A percentile compares a stretch with the other conserved stretches of the same genome.
Conservation (phyloP, 2,888 invertebrate species). For the Drosophila anomelani region DNA sequence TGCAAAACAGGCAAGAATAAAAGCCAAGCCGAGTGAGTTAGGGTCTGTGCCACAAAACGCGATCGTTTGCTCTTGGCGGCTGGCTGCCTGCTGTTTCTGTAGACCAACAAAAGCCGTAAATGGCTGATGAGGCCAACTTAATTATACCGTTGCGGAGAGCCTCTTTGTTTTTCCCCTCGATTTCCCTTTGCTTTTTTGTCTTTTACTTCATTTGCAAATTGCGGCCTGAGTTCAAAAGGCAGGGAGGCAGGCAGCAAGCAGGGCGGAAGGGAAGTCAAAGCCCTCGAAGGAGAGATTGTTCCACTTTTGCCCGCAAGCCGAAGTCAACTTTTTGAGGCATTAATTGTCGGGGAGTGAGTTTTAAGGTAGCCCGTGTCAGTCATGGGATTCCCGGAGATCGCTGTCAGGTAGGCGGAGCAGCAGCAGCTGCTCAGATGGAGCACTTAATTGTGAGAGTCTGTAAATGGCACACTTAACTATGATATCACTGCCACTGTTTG, state of each 20-base stretch:
- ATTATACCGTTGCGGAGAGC: conserved; percentile 70
- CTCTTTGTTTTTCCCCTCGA: conserved; percentile 61
- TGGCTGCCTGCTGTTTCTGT: conserved; percentile 30
- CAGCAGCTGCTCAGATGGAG: conserved; percentile 3
- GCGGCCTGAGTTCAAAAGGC: conserved; percentile 67
- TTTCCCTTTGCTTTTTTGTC: conserved; percentile 31
- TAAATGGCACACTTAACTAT: conserved; percentile 10
- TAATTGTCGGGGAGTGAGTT: conserved; percentile 55
- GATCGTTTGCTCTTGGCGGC: conserved; percentile 48
- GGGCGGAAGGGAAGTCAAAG: not conserved
- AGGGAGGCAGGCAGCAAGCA: conserved; percentile 9
- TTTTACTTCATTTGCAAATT: conserved; percentile 73
- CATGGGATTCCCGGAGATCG: conserved; percentile 22
- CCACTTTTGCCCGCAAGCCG: conserved; percentile 51
- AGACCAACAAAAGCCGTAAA: conserved; percentile 60
- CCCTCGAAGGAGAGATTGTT: conserved; percentile 55
- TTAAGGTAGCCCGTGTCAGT: conserved; percentile 35
- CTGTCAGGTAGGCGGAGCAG: conserved; percentile 17
- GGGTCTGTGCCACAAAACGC: conserved; percentile 61
- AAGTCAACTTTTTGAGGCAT: conserved; percentile 58
- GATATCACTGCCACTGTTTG: conserved; percentile 10
- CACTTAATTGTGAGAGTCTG: conserved; percentile 15
- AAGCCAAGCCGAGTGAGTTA: not conserved
- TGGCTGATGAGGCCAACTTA: conserved; percentile 76
- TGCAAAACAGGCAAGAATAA: conserved; percentile 54